phyloP scores from a whole-genome alignment of 2,888 invertebrate species.

The Taphrorychus bicolor region DNA sequence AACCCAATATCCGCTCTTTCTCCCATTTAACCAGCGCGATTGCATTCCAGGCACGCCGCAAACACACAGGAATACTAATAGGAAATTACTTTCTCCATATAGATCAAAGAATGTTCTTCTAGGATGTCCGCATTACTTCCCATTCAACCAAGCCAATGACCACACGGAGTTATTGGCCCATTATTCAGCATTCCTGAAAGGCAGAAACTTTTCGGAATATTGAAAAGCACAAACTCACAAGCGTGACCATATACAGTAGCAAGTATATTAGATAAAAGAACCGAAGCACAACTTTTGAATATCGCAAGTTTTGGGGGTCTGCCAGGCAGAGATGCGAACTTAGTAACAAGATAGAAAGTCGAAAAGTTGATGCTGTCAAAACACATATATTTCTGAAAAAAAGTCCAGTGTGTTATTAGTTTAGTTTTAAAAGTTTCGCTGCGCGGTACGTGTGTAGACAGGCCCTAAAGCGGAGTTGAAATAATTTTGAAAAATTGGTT shows the following conservation, averaged over 20 bases:
- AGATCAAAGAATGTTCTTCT: constrained; percentile 6
- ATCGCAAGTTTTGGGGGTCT: neutral
- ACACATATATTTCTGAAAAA: neutral
- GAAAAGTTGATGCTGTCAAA: neutral
- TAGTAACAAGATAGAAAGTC: neutral
- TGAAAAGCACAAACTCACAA: neutral
- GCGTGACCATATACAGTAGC: neutral
- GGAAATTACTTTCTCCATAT: constrained; percentile 18
- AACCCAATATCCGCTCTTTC: constrained; percentile 1
- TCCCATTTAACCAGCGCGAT: constrained; percentile 12
- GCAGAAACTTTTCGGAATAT: neutral
- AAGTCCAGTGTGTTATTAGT: neutral
- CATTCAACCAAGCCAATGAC: neutral
- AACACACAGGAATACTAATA: constrained; percentile 21
- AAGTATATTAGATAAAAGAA: neutral
- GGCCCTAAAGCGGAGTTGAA: neutral
- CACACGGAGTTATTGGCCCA: neutral
- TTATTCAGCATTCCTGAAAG: neutral
- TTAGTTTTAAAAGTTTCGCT: neutral
- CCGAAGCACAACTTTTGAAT: neutral
- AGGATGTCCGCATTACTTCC: neutral
- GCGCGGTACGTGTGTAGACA: neutral
- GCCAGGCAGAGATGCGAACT: neutral
- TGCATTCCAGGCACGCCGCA: constrained; percentile 16
- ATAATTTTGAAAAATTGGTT: neutral